phyloP scores from a whole-genome alignment of 2,888 invertebrate genomes.

The Acleris laterana region DNA sequence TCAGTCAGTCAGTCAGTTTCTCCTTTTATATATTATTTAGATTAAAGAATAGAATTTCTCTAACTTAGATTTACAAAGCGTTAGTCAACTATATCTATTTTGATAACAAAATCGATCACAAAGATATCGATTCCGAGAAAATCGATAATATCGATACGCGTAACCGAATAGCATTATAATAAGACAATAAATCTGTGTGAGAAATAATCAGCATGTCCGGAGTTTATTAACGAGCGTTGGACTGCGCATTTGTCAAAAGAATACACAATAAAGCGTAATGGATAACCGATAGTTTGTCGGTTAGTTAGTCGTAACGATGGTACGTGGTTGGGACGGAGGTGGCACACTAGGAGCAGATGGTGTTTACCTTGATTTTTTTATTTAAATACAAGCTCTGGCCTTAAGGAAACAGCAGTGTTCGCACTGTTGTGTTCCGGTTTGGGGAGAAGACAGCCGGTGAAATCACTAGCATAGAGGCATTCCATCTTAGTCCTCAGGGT shows the following conservation, averaged over 20 bases:
- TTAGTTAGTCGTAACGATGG: slow-evolving; percentile 71
- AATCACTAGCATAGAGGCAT: no score
- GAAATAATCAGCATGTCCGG: slow-evolving; percentile 56
- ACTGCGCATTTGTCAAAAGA: slow-evolving; percentile 74
- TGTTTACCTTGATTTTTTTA: no score
- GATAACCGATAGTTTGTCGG: slow-evolving; percentile 78
- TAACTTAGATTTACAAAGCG: no score
- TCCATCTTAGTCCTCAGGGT: no score
- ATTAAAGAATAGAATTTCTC: no score
- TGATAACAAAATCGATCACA: slow-evolving; percentile 3
- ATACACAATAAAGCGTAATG: slow-evolving; percentile 77
- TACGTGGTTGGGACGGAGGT: slow-evolving; percentile 47
- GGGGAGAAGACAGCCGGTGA: no score
- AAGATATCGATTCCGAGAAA: slow-evolving; percentile 7
- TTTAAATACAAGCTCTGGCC: no score
- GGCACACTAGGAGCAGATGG: slow-evolving; percentile 46
- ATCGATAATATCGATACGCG: slow-evolving; percentile 13
- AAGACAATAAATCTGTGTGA: slow-evolving; percentile 58
- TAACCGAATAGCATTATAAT: slow-evolving; percentile 42
- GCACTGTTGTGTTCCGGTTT: no score
- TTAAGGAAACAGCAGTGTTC: no score
- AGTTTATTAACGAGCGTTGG: slow-evolving; percentile 63
- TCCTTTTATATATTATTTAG: no score
- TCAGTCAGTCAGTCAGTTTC: no score
- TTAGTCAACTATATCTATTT: no score